phyloP scores from a whole-genome alignment of 2,797 vertebrate genomes.

The Siniperca scherzeri region DNA sequence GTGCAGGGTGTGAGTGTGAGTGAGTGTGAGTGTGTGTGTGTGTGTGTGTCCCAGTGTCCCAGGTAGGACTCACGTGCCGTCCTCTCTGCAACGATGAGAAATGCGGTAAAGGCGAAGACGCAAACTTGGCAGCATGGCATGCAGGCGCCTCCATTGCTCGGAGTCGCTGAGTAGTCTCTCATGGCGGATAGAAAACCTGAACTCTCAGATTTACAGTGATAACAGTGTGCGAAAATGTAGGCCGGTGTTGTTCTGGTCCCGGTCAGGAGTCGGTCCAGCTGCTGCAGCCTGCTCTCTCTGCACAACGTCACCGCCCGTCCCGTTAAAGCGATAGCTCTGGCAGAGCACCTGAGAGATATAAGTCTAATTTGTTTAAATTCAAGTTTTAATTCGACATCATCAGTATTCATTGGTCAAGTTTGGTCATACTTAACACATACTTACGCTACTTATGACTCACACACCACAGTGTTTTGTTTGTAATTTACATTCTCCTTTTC shows the following conservation, averaged over 20 bases:
- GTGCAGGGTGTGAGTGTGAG: not conserved
- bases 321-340: constrained; percentile 75
- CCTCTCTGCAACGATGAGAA: constrained; percentile 85
- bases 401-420: too few species aligned
- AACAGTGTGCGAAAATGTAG: not conserved
- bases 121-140: constrained; percentile 83
- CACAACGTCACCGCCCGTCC: constrained; percentile 71
- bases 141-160: constrained; percentile 71
- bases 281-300: constrained; percentile 59
- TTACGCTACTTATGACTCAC: not conserved
- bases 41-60: constrained; percentile 51
- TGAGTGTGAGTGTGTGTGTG: constrained; percentile 18
- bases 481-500: not conserved
- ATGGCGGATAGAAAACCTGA: constrained; percentile 39
- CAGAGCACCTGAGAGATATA: not conserved
- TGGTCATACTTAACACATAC: not conserved
- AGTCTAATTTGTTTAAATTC: not conserved
- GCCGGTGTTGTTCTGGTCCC: constrained; percentile 43
- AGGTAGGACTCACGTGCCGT: constrained; percentile 84
- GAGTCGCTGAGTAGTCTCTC: constrained; percentile 75
- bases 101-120: constrained; percentile 83
- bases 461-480: not conserved
- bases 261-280: constrained; percentile 56
- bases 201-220: not conserved
- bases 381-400: not conserved